Evolutionary conservation across 2,888 invertebrate genomes (phyloP).

Genomic region (Rhabditophanes sp.): DNA sequence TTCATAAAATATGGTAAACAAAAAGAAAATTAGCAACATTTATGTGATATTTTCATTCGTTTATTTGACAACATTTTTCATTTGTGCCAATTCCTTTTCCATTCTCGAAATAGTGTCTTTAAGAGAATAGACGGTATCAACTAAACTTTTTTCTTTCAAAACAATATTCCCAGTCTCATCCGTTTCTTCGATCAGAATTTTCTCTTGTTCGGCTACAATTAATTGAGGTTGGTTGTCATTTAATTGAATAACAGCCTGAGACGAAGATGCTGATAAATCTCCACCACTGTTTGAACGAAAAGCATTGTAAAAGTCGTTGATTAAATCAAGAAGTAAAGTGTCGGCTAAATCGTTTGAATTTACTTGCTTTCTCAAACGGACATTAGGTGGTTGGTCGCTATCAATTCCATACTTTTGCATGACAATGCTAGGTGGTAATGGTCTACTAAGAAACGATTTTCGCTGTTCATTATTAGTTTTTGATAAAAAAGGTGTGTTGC

Average conservation of each 20-base stretch:
- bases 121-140: constrained; percentile 62
- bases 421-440: too few relatives aligned
- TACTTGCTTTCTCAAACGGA: too few relatives aligned
- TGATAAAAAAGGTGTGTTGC: constrained; percentile 1
- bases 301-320: constrained; percentile 2
- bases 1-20: too few relatives aligned
- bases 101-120: constrained; percentile 60
- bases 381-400: too few relatives aligned
- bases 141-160: constrained; percentile 54
- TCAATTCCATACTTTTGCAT: too few relatives aligned
- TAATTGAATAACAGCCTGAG: constrained; percentile 18
- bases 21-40: too few relatives aligned
- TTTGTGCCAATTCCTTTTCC: constrained; percentile 51
- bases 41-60: too few relatives aligned
- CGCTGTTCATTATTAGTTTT: background rate
- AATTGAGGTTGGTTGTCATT: constrained; percentile 46
- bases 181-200: constrained; percentile 50
- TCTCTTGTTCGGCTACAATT: constrained; percentile 51
- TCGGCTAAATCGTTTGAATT: constrained; percentile 56
- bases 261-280: constrained; percentile 12
- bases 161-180: constrained; percentile 46
- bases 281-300: constrained; percentile 1
- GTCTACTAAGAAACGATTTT: too few relatives aligned
- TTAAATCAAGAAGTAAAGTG: constrained; percentile 72
- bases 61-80: too few relatives aligned